Evolutionary conservation across 2,888 invertebrate genomes (phyloP), one percentile per base, ranked within the genome.

Genomic region (Melolontha melolontha): DNA sequence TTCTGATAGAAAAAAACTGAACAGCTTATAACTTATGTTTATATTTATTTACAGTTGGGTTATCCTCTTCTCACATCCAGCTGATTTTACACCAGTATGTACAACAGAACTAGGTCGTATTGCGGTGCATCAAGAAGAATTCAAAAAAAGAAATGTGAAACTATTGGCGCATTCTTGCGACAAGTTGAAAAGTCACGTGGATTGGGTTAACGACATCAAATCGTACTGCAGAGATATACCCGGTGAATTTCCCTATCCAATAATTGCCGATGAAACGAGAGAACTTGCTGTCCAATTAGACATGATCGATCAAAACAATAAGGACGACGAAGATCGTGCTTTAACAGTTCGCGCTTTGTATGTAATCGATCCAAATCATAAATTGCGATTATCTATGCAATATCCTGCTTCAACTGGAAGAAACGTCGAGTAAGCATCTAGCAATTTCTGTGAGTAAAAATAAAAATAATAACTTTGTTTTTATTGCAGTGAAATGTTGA

Each of bases 41-140:
- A n/a, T n/a, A n/a, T n/a, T n/a, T n/a, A n/a, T n/a, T n/a, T 82
- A 10, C 77, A 93, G 93, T 51, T 94, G 97, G 97, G 91, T 92
- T 68, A 89, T 95, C 77, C 83, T 95, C 22, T 95, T 95, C 81
- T 94, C 94, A 0, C 95, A 95, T 81, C 95, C 95, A 0, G 91
- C 92, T 7, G 95, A 95, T 82, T 96, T 91, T 81, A 96, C 95
- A 0, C 95, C 95, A 0, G 95, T 95, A 0, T 96, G 95, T 79
- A 96, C 95, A 6, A 96, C 95, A 0, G 95, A 95, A 82, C 83
- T 96, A 74, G 93, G 92, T 2, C 86, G 90, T 50, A 89, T 92
- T 63, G 91, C 91, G 1, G 89, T 91, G 12, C 88, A 93, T 77
- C 82, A 86, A 64, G 87, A 88, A 0, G 87, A 91, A 75, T 94